Base-by-base conservation (phyloP, 2,888 invertebrate species). In the Drosophila anomelani region DNA sequence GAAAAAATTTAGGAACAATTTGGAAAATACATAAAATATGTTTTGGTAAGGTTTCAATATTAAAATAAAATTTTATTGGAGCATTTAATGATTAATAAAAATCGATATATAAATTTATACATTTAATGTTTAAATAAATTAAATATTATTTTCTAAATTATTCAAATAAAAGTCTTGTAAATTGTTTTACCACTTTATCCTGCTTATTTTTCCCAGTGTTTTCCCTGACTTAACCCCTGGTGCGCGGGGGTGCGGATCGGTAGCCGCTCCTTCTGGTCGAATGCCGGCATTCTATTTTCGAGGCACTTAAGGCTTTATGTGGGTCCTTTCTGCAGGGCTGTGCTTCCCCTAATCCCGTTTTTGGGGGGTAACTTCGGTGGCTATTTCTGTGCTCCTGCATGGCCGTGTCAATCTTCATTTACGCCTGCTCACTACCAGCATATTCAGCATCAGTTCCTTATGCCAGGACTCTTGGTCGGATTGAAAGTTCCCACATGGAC, bases 351-450 rank as follows among this genome's bases (percentile, higher is more conserved):
- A 20, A 36, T 53, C 51, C 10, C 10, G 3, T 13, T 44, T 55
- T 44, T 55, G 64, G 74, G 74, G 73, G 73, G 74, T 58, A 56
- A 56, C 44, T 69, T 41, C 38, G 13, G 39, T 32, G 61, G 76
- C 77, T 84, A 86, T 84, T 87, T 85, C 69, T 44, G 69, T 60
- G 53, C 61, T 39, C 47, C 43, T 36, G 47, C 38, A 54, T 46
- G 36, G 44, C 34, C 12, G 46, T 26, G 88, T 85, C 85, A 85
- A 73, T 87, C 88, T 81, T 83, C 74, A 83, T 85, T 78, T 78
- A 77, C 39, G 60, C 67, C 64, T 56, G 61, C 62, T 23, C 49
- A 36, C n/a, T 56, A 71, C 88, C 85, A 85, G 85, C 83, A 85
- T 85, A 54, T 75, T 44, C 47, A 12, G 39, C 20, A 20, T 20